Conservation (phyloP, 2,113 vertebrate genomes). For the Poeciliopsis occidentalis region DNA sequence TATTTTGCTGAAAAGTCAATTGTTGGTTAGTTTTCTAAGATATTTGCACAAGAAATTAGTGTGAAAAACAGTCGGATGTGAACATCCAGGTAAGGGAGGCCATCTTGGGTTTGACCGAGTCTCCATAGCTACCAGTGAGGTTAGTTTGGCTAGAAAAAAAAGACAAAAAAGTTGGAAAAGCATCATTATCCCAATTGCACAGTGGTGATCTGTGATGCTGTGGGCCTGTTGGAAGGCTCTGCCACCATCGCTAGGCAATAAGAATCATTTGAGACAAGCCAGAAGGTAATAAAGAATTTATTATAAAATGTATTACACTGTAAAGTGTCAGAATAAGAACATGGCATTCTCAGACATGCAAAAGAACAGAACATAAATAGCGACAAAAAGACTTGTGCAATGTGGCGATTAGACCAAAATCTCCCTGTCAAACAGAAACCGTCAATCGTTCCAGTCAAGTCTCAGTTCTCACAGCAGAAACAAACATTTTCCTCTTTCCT, state of each 20-base stretch:
- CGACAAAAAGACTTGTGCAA: conserved; percentile 75
- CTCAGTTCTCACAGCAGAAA: conserved; percentile 21
- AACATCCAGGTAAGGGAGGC: too few species aligned
- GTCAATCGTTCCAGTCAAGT: conserved; percentile 10
- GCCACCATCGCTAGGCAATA: background rate
- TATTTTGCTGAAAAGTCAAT: too few species aligned
- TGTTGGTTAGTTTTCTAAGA: too few species aligned
- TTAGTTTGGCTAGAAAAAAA: too few species aligned
- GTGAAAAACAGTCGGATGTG: too few species aligned
- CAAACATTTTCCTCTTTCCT: background rate
- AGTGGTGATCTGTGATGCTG: background rate
- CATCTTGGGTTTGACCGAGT: too few species aligned
- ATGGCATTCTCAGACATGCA: conserved; percentile 81
- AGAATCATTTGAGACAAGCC: background rate
- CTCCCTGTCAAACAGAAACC: conserved; percentile 21
- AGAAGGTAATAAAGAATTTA: conserved; percentile 78
- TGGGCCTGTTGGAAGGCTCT: too few species aligned
- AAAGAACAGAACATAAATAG: conserved; percentile 78
- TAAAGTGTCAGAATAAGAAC: conserved; percentile 80
- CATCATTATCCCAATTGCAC: background rate
- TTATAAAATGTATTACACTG: conserved; percentile 82
- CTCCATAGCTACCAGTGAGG: too few species aligned
- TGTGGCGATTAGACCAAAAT: conserved; percentile 62
- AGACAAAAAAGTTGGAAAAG: too few species aligned
- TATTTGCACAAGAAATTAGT: too few species aligned